A percentile compares a stretch with the other conserved stretches of the same genome.
Evolutionary conservation across 1,140 invertebrate genomes (phyloP).

Genomic region (Hesperophylax magnus): DNA sequence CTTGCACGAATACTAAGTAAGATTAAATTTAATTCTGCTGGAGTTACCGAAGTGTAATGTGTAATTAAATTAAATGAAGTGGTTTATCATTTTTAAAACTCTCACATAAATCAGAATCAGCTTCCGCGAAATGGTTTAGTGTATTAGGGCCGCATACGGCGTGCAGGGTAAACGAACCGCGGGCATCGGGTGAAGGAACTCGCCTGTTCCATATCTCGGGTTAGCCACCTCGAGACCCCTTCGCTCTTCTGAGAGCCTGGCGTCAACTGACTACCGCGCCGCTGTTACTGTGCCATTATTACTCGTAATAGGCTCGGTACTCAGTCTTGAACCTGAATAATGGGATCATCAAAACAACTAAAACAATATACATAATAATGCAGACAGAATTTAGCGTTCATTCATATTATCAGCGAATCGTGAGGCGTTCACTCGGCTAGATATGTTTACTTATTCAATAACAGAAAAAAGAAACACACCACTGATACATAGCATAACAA

Average conservation of each 20-base stretch:
- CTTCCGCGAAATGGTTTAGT: constrained; percentile 35
- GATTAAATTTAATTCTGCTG: no score
- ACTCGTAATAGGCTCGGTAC: no score
- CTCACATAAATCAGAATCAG: constrained; percentile 11
- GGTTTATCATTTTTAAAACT: neutral
- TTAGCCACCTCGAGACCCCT: constrained; percentile 53
- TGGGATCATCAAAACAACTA: neutral
- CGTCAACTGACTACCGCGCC: neutral
- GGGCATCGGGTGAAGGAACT: constrained; percentile 56
- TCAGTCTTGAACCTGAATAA: neutral
- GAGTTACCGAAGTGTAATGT: no score
- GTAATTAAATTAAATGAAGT: no score
- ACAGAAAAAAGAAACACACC: no score
- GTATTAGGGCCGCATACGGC: constrained; percentile 36
- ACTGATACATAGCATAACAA: no score
- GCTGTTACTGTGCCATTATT: constrained; percentile 29
- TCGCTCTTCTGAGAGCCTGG: constrained; percentile 39
- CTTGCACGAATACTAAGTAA: no score
- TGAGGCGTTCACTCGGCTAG: no score
- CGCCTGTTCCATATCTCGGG: constrained; percentile 57
- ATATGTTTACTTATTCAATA: no score
- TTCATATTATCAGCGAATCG: no score
- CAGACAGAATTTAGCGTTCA: no score
- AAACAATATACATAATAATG: no score
- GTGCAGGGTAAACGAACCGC: constrained; percentile 55